Conservation (phyloP, 2,888 invertebrate species). For the Phytoseiulus persimilis region DNA sequence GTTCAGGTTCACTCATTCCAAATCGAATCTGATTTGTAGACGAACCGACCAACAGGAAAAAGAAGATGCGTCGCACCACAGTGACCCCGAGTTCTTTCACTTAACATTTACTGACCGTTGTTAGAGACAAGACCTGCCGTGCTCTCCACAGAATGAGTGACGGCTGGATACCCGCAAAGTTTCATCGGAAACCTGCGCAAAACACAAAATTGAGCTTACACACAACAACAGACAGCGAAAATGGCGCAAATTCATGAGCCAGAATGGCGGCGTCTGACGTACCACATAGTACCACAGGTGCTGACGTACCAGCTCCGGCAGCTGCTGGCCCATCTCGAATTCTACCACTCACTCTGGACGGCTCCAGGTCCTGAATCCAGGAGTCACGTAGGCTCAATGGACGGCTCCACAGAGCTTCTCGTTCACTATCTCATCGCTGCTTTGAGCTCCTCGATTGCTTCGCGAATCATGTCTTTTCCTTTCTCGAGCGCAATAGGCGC, state of each 20-base stretch:
- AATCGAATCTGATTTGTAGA: neutral
- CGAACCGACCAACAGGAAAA: neutral
- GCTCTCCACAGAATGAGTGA: neutral
- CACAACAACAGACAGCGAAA: conserved; percentile 38
- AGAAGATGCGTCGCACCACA: neutral
- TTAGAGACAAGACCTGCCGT: neutral
- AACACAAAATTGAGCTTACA: conserved; percentile 17
- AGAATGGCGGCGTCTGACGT: conserved; percentile 26
- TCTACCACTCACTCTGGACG: too few species aligned
- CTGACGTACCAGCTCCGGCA: neutral
- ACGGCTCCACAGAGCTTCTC: too few species aligned
- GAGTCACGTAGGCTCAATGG: too few species aligned
- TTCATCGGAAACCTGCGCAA: conserved; percentile 36
- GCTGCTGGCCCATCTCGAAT: too few species aligned
- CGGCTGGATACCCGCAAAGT: conserved; percentile 10
- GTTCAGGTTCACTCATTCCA: neutral
- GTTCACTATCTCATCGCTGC: too few species aligned
- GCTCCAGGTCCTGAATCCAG: too few species aligned
- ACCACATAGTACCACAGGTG: conserved; percentile 19
- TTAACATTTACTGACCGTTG: neutral
- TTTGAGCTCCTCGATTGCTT: too few species aligned
- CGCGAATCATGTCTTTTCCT: too few species aligned
- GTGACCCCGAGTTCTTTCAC: neutral
- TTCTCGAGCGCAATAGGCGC: too few species aligned
- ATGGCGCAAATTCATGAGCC: conserved; percentile 38